Percentiles rank a stretch among this genome's conserved stretches.
Conservation (phyloP, 2,113 vertebrate genomes). For the Procavia capensis region DNA sequence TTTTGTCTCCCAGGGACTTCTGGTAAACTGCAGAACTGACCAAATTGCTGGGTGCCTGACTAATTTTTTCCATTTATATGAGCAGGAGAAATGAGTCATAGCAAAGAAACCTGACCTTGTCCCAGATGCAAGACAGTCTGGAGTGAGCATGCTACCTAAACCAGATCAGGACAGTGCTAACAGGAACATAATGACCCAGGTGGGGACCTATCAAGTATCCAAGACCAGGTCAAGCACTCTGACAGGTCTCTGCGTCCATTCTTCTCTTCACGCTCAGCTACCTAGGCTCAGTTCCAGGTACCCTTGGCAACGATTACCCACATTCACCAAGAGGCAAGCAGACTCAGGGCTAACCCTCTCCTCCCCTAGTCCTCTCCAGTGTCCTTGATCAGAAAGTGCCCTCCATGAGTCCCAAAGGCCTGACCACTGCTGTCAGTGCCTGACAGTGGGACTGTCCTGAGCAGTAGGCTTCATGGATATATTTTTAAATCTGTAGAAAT, state of each 20-base stretch:
- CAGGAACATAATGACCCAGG: neutral
- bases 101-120: slow-evolving; percentile 50
- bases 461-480: neutral
- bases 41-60: neutral
- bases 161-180: neutral
- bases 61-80: slow-evolving; percentile 1
- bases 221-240: neutral
- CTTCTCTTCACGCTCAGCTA: slow-evolving; percentile 6
- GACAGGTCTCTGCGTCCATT: neutral
- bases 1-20: no score
- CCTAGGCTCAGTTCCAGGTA: neutral
- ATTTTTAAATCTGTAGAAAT: neutral
- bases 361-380: neutral
- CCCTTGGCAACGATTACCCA: neutral
- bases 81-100: neutral
- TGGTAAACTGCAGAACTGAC: neutral
- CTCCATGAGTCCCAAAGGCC: neutral
- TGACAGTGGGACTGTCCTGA: neutral
- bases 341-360: neutral
- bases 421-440: accelerated
- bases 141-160: neutral
- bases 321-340: neutral
- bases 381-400: neutral
- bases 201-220: neutral
- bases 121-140: neutral